Conservation (phyloP, 2,797 vertebrate species). For the Lophius americanus region DNA sequence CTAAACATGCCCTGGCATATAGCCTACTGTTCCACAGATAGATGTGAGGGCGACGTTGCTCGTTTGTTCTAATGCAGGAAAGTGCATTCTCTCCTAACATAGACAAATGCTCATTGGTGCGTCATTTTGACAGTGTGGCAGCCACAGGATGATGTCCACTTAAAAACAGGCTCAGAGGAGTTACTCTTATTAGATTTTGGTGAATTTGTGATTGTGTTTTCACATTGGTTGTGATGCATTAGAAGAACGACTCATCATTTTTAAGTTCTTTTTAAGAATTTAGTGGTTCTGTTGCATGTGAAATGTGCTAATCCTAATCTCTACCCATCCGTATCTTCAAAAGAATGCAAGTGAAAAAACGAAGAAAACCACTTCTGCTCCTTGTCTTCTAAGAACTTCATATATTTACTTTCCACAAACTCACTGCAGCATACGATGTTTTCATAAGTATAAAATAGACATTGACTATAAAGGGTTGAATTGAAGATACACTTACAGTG, state of each 20-base stretch:
- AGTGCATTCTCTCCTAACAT: not conserved
- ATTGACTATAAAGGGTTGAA: too few species aligned
- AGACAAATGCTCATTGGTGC: not conserved
- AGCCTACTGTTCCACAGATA: not conserved
- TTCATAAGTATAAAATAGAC: too few species aligned
- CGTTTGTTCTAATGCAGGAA: not conserved
- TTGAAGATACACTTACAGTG: constrained; percentile 89
- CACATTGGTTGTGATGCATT: not conserved
- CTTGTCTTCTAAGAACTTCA: too few species aligned
- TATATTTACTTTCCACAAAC: too few species aligned
- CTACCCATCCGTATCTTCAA: too few species aligned
- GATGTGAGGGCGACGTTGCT: not conserved
- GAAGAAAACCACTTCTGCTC: too few species aligned
- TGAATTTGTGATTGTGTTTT: too few species aligned
- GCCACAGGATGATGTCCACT: constrained; percentile 66
- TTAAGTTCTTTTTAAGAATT: not conserved
- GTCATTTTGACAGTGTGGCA: not conserved
- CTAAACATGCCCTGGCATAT: not conserved
- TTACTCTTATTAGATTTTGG: too few species aligned
- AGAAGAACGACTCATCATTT: not conserved
- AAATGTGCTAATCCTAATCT: not conserved
- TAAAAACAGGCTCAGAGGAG: constrained; percentile 15
- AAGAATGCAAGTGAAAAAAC: too few species aligned
- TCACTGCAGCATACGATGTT: too few species aligned
- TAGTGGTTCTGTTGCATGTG: not conserved